Base-by-base conservation (phyloP, 2,113 vertebrate species). In the Chloropsis cyanopogon region DNA sequence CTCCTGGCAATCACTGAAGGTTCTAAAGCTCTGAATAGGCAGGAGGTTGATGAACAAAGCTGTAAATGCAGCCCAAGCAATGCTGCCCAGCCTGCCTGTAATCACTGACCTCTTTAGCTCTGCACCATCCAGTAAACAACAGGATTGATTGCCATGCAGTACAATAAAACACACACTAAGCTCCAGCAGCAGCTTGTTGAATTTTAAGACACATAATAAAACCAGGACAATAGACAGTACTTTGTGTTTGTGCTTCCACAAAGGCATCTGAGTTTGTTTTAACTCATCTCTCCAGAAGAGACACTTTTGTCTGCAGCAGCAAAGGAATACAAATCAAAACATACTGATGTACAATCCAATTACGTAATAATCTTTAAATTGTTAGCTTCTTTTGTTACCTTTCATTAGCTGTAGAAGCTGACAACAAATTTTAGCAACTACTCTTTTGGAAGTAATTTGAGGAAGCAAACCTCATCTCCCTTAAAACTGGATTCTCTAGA, bases 191-290 rank as follows among this genome's bases (percentile, higher is more conserved):
- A 91, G 82, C 52, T 37, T 46, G 47, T 6, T 63, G 65, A 93
- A 91, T 88, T 92, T 91, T 68, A 93, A 91, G 69, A 64, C 28
- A 66, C 11, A 13, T 49, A 84, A 83, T 83, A 91, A 89, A 89
- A 65, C 50, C 12, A 90, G 20, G 25, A 81, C 60, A 82, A 87
- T 2, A 78, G 69, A 70, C 46, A 89, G 54, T 8, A 53, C 44
- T 89, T 70, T 39, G 9, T 64, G 54, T 70, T 39, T 65, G n/a
- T 59, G 84, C 23, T 93, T 83, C 80, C 29, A 53, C 49, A 81
- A 63, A 95, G 37, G 37, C 54, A 76, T 28, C 42, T 25, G 31
- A 87, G 37, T 41, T 69, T 90, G 19, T 25, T 87, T 28, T 18
- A 72, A 82, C 35, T 84, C 56, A 23, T 50, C 22, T 57, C 20